phyloP scores from a whole-genome alignment of 1,140 invertebrate species.

The Aphelinus atriplicis region DNA sequence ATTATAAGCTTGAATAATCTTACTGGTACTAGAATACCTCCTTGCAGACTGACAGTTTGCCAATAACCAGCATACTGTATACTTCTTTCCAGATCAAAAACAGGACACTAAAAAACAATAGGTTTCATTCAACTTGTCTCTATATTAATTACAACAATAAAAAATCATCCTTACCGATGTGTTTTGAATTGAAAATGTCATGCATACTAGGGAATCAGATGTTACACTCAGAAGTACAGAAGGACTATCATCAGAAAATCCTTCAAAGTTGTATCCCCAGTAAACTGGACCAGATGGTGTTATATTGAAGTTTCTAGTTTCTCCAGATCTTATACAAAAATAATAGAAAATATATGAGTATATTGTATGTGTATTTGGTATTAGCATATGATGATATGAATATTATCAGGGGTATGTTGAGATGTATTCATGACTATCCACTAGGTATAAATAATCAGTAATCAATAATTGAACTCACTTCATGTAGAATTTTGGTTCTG shows the following conservation, averaged over 20 bases:
- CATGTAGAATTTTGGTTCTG: constrained; percentile 62
- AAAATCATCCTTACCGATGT: constrained; percentile 59
- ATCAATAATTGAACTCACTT: constrained; percentile 48
- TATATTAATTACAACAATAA: constrained; percentile 14
- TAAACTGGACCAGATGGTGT: constrained; percentile 63
- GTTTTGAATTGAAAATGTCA: constrained; percentile 70
- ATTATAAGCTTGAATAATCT: constrained; percentile 38
- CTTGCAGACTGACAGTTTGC: constrained; percentile 73
- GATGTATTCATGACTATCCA: too few species aligned
- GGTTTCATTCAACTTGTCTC: background rate
- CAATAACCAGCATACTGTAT: constrained; percentile 72
- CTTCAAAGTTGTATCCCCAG: constrained; percentile 64
- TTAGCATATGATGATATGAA: too few species aligned
- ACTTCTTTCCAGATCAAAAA: constrained; percentile 73
- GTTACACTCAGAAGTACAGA: constrained; percentile 65
- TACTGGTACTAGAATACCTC: constrained; percentile 71
- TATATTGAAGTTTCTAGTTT: constrained; percentile 37
- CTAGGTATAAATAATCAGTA: background rate
- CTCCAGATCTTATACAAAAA: constrained; percentile 30
- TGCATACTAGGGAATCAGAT: constrained; percentile 66
- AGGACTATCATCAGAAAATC: constrained; percentile 53
- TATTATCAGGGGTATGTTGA: too few species aligned
- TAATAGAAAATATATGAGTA: background rate
- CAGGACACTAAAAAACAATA: constrained; percentile 69
- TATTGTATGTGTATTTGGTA: background rate